Evolutionary conservation across 2,888 invertebrate species (phyloP), one percentile per base, ranked within the genome.

Genomic region (Celastrina argiolus): DNA sequence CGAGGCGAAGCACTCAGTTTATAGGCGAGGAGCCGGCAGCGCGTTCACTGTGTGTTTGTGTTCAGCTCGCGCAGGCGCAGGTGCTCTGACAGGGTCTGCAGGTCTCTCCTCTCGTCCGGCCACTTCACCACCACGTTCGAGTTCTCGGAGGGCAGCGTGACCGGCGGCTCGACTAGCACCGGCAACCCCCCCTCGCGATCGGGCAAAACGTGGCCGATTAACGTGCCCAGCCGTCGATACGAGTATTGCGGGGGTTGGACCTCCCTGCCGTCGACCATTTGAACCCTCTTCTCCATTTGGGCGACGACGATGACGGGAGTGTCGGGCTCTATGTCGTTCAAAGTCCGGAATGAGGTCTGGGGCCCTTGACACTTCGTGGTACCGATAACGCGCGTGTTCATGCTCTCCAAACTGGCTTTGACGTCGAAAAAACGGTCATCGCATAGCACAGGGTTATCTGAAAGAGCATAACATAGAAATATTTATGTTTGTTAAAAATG

Each of bases 391-490:
- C 95, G 93, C 1, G 96, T 95, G 76, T 95, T 95, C 78, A 95
- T 92, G 39, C 92, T 93, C 78, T 95, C 94, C 87, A 96, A 92
- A 67, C 94, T 92, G 0, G 94, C 93, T 72, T 93, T 93, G 72
- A 96, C 88, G 82, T 95, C 95, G 71, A 93, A 94, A 67, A 96
- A 84, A 10, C 93, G 93, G 66, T 94, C 94, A 79, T 95, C 95
- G 81, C 96, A 96, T 72, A 96, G 85, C 68, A 96, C 95, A 64
- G 96, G 96, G 85, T 96, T 96, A 80, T 95, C 96, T 96, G 91
- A 66, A 73, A 74, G 75, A 72, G 74, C 75, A 56, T 68, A 42
- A 18, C 6, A 67, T 70, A 70, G 67, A 63, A 68, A 10, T 10
- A 45, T 45, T 16, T 8, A 45, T 3, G 45, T 18, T 16, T n/a